Conservation (phyloP, 2,113 vertebrate genomes). For the Helogale parvula region DNA sequence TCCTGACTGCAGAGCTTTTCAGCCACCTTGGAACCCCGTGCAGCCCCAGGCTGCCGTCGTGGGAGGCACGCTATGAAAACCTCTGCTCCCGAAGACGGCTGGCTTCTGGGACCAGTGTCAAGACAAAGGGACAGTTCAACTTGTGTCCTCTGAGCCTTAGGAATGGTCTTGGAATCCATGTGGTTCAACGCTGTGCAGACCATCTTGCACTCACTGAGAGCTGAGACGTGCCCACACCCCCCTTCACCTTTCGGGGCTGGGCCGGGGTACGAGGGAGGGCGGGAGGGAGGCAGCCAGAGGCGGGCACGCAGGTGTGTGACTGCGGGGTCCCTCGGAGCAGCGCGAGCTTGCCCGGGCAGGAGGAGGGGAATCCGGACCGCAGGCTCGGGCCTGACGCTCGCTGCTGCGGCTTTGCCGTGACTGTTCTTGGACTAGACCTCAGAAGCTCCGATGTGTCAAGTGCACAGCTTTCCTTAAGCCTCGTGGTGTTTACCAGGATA, state of each 20-base stretch:
- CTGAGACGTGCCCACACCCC: rapidly evolving
- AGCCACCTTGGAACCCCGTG: rapidly evolving
- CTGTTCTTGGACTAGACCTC: neutral
- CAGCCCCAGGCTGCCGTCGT: neutral
- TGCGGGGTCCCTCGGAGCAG: neutral
- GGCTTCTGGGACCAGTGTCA: neutral
- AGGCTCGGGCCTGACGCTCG: neutral
- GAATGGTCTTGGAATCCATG: neutral
- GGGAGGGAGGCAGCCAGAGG: neutral
- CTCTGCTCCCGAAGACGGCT: neutral
- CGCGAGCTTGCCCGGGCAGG: neutral
- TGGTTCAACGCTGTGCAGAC: neutral
- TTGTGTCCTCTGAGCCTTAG: neutral
- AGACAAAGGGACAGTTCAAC: too few relatives aligned
- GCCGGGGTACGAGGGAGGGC: neutral
- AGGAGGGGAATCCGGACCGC: neutral
- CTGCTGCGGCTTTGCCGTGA: neutral
- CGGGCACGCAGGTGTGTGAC: neutral
- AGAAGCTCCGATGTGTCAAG: neutral
- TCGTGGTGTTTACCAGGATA: neutral
- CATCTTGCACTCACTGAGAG: too few relatives aligned
- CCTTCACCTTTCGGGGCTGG: neutral
- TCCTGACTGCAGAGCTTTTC: rapidly evolving
- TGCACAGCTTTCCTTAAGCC: neutral
- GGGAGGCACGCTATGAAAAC: neutral